Evolutionary conservation across 1,140 invertebrate species (phyloP).

Genomic region (Acromyrmex charruanus): DNA sequence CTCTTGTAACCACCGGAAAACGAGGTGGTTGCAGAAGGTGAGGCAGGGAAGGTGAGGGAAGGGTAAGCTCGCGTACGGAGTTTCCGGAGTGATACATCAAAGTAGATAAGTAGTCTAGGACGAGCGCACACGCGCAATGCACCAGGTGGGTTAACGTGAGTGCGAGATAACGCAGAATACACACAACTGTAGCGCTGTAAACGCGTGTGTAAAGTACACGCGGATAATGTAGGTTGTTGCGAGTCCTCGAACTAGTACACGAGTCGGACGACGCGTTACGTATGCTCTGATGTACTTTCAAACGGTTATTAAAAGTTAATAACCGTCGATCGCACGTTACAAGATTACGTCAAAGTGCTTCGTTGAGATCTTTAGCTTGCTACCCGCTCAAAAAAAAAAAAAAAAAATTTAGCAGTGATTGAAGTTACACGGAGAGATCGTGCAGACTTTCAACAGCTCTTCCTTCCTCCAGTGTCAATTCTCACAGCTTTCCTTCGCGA

Average conservation of each 20-base stretch:
- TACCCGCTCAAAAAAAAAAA: neutral
- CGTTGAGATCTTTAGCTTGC: constrained; percentile 1
- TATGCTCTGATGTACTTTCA: constrained; percentile 21
- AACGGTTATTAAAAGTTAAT: constrained; percentile 52
- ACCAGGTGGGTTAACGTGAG: constrained; percentile 63
- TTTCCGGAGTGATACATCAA: constrained; percentile 75
- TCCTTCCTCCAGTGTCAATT: neutral
- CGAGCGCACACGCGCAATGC: constrained; percentile 42
- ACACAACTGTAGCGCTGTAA: constrained; percentile 54
- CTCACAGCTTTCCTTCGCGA: neutral
- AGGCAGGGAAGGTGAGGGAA: neutral
- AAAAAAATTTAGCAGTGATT: constrained; percentile 1
- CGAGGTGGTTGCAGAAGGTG: constrained; percentile 37
- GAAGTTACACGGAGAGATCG: neutral
- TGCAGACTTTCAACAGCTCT: neutral
- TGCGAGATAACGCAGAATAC: constrained; percentile 67
- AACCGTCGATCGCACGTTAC: constrained; percentile 15
- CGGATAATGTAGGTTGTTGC: constrained; percentile 66
- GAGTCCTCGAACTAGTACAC: constrained; percentile 50
- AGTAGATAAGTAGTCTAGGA: constrained; percentile 69
- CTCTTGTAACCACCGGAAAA: constrained; percentile 67
- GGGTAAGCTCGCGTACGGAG: constrained; percentile 61
- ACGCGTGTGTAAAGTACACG: constrained; percentile 44
- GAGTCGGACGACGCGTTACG: constrained; percentile 28
- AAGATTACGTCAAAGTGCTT: neutral